Evolutionary conservation across 2,113 vertebrate species (phyloP).

Genomic region (Prunella fulvescens): DNA sequence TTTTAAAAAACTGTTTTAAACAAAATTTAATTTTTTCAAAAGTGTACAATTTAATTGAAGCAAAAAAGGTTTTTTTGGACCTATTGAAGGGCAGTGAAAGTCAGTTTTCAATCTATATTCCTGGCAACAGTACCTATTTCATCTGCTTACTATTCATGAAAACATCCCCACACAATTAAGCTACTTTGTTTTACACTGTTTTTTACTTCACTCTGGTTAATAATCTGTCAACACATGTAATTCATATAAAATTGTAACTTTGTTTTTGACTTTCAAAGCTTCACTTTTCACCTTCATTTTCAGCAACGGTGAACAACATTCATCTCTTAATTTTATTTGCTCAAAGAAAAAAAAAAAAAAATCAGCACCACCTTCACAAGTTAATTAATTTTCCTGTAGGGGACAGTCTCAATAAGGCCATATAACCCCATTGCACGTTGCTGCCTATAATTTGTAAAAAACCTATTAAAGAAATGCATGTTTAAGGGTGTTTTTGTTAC

Average conservation of each 20-base stretch:
- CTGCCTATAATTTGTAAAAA: neutral
- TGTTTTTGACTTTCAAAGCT: neutral
- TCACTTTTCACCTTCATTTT: neutral
- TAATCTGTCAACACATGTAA: neutral
- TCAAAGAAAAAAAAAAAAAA: neutral
- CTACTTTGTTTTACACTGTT: neutral
- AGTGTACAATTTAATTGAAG: neutral
- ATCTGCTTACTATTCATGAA: neutral
- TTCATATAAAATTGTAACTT: neutral
- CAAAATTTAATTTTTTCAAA: neutral
- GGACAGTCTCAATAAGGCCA: neutral
- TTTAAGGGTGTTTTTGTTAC: neutral
- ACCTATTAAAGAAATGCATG: neutral
- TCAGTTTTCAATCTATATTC: neutral
- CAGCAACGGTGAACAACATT: neutral
- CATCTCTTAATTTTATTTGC: neutral
- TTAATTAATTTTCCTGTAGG: neutral
- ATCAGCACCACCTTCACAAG: neutral
- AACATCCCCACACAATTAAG: neutral
- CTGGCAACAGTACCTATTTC: neutral
- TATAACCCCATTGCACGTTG: neutral
- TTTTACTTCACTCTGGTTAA: neutral
- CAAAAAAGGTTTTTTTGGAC: neutral
- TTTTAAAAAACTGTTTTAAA: neutral
- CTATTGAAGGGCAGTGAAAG: neutral